Conservation (phyloP, 2,888 invertebrate genomes). For the Nomada ferruginata region DNA sequence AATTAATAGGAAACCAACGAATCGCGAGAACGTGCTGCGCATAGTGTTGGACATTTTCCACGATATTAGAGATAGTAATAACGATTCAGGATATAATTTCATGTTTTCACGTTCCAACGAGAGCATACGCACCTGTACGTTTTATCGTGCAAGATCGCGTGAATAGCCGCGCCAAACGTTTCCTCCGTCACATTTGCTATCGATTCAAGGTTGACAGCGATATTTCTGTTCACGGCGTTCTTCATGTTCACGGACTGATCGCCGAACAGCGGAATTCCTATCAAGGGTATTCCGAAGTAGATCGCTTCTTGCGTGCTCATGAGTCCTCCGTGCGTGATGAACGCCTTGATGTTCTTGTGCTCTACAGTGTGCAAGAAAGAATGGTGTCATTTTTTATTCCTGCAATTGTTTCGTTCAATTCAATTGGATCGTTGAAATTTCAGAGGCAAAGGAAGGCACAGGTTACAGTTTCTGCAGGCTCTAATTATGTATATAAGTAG, state of each 20-base stretch:
- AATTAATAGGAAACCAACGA: no score
- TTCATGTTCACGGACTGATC: conserved; percentile 75
- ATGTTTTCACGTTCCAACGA: no score
- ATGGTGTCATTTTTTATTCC: neutral
- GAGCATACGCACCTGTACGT: conserved; percentile 65
- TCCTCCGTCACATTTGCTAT: conserved; percentile 65
- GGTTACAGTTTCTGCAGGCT: no score
- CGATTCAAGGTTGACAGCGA: conserved; percentile 62
- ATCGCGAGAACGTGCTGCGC: no score
- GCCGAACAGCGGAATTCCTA: conserved; percentile 78
- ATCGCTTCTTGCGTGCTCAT: conserved; percentile 78
- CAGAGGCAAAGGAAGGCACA: no score
- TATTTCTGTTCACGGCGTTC: conserved; percentile 55
- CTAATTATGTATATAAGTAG: no score
- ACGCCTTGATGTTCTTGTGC: conserved; percentile 77
- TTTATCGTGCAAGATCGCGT: conserved; percentile 65
- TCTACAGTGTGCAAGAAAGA: conserved; percentile 58
- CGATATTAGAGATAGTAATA: no score
- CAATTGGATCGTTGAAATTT: neutral
- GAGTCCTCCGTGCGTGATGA: conserved; percentile 79
- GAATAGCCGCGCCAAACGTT: conserved; percentile 66
- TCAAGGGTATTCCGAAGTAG: conserved; percentile 74
- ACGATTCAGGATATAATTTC: no score
- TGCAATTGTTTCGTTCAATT: neutral
- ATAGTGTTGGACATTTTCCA: no score